Evolutionary conservation across 2,888 invertebrate genomes (phyloP), one percentile per base, ranked within the genome.

Genomic region (Doris montereyensis): DNA sequence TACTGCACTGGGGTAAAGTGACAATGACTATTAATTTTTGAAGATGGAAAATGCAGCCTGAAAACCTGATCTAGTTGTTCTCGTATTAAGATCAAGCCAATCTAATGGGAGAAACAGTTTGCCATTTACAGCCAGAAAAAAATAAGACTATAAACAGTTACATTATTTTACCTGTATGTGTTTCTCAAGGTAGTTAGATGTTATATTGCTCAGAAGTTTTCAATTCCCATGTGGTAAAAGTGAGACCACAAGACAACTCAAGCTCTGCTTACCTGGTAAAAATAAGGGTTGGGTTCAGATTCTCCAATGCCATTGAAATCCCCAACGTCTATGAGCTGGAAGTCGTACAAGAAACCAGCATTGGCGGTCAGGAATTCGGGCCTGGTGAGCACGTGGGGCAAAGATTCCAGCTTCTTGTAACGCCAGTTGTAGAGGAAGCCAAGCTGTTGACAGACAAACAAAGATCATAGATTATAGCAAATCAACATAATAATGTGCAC

Each of bases 281-380:
- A 99, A 92, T 97, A 98, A 0, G 99, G 98, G 91, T 97, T 97
- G 0, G 99, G 99, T 90, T 99, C 98, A 0, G 97, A 95, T 92
- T 99, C 99, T 0, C 99, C 99, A 8, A 96, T 94, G 4, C 97
- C 97, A 91, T 98, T 97, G 92, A 97, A 98, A 91, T 99, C 97
- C 84, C 96, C 96, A 0, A 99, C 99, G 91, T 99, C 96, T 83
- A 99, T 94, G 0, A 99, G 93, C 91, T 99, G 99, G 93, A 96
- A 99, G 92, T 99, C 98, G 91, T 94, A 95, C 0, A 94, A 93
- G 86, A 99, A 96, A 1, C 99, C 99, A 0, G 98, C 94, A 93
- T 99, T 99, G 21, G 97, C 96, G 0, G 94, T 93, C 84, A 95
- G 94, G 92, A 97, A 99, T 91, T 98, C 97, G 0, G 95, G 94